Percentiles rank a stretch among this genome's conserved stretches.
These are phyloP conservation scores for Tiliacea aurago DNA, from an alignment of 2,888 invertebrate species.

Conservation along the genomic window DNA sequence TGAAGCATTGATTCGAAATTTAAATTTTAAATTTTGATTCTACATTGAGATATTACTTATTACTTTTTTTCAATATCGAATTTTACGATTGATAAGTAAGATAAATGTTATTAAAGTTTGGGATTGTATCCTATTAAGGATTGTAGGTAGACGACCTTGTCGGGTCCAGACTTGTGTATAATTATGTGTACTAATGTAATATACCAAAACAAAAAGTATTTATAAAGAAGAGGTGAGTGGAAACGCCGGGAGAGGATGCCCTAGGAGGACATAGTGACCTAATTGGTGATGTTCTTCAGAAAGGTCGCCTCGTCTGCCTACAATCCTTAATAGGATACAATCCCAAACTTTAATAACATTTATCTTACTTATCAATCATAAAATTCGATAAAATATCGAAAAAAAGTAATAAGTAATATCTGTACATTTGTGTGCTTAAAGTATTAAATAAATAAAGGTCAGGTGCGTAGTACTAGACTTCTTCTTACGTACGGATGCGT, in stretches of 20 bases:
- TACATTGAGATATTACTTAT: conserved; percentile 31
- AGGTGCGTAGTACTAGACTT: too few species aligned
- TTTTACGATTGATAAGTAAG: conserved; percentile 6
- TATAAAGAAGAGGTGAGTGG: too few species aligned
- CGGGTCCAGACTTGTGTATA: too few species aligned
- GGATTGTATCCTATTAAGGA: conserved; percentile 20
- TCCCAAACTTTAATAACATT: conserved; percentile 21
- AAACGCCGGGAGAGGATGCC: too few species aligned
- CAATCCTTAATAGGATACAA: conserved; percentile 21
- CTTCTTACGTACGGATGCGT: too few species aligned
- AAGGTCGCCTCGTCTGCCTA: background rate
- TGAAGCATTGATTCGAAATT: conserved; percentile 49
- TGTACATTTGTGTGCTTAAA: too few species aligned
- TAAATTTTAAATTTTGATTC: conserved; percentile 37
- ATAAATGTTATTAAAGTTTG: conserved; percentile 20
- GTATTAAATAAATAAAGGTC: too few species aligned
- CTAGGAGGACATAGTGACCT: too few species aligned
- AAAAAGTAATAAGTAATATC: conserved; percentile 38
- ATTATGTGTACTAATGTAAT: too few species aligned
- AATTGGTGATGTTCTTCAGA: too few species aligned
- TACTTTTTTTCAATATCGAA: conserved; percentile 27
- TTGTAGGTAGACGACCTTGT: background rate
- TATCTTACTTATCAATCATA: background rate
- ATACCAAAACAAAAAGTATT: too few species aligned
- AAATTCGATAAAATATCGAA: conserved; percentile 14